These are phyloP conservation scores for Nomada goodeniana DNA, from an alignment of 2,888 invertebrate genomes.

Conservation along the genomic window DNA sequence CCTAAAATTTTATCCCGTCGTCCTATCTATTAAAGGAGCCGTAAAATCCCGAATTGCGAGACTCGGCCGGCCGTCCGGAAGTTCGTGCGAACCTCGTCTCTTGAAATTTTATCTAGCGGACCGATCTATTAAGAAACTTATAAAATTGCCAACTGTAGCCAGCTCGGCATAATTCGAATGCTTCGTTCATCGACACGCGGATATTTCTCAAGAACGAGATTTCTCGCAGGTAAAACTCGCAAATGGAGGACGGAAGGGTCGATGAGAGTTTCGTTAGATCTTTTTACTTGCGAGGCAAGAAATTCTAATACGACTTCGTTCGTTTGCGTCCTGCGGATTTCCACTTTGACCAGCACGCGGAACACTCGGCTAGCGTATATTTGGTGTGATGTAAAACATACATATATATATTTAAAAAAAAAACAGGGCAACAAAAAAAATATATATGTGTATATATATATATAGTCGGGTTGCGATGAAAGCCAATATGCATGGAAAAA, in stretches of 20 bases:
- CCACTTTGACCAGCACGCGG: slow-evolving; percentile 23
- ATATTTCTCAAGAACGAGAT: slow-evolving; percentile 25
- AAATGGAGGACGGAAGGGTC: slow-evolving; percentile 54
- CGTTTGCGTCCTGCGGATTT: slow-evolving; percentile 6
- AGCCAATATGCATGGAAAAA: slow-evolving; percentile 24
- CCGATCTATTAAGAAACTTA: slow-evolving; percentile 11
- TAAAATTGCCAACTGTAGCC: slow-evolving; percentile 1
- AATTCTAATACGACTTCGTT: slow-evolving; percentile 9
- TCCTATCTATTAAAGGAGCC: slow-evolving; percentile 1
- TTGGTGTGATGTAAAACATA: slow-evolving; percentile 34
- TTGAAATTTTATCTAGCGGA: slow-evolving; percentile 12
- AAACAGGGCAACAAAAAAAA: background rate
- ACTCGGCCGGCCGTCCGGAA: slow-evolving; percentile 6
- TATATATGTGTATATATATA: background rate
- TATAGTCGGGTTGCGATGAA: slow-evolving; percentile 6
- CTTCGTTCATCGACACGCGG: background rate
- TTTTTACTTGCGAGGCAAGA: background rate
- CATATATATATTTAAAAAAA: background rate
- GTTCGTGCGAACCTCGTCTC: background rate
- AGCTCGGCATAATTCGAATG: background rate
- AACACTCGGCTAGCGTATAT: slow-evolving; percentile 54
- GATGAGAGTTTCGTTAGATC: slow-evolving; percentile 35
- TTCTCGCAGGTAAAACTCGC: background rate
- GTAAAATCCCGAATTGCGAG: slow-evolving; percentile 10
- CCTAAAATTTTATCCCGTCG: slow-evolving; percentile 22